Percentiles rank a stretch among this genome's conserved stretches.
These are phyloP conservation scores for Heliconius eleuchia DNA, from an alignment of 1,140 invertebrate genomes.

Conservation along the genomic window DNA sequence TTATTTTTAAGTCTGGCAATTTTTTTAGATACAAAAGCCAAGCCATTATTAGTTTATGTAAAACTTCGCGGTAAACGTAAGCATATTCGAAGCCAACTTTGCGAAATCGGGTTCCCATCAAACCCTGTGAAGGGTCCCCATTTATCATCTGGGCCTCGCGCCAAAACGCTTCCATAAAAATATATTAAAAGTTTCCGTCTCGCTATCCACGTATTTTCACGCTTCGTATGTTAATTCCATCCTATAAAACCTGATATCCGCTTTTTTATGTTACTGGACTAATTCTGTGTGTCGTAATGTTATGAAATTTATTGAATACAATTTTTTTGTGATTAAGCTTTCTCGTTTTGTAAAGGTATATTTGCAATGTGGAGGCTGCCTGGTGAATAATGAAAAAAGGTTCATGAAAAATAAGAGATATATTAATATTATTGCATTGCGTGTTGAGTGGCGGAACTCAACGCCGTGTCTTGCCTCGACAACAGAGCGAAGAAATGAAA, in stretches of 20 bases:
- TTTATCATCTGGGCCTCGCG: conserved; percentile 66
- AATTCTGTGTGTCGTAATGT: conserved; percentile 56
- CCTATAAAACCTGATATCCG: conserved; percentile 64
- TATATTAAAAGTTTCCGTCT: conserved; percentile 70
- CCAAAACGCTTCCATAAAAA: conserved; percentile 73
- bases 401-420: not conserved
- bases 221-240: conserved; percentile 73
- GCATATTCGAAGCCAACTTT: conserved; percentile 49
- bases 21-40: not conserved
- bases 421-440: no score
- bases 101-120: conserved; percentile 57
- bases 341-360: not conserved
- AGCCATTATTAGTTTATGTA: not conserved
- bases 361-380: not conserved
- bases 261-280: conserved; percentile 51
- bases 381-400: not conserved
- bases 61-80: conserved; percentile 42
- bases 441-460: no score
- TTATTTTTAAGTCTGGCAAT: not conserved
- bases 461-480: no score
- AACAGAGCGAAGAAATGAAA: no score
- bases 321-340: not conserved
- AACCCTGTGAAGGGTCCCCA: conserved; percentile 63
- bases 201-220: conserved; percentile 55
- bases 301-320: conserved; percentile 47